These are phyloP conservation scores for Nezara viridula DNA, from an alignment of 2,888 invertebrate species.

Conservation along the genomic window DNA sequence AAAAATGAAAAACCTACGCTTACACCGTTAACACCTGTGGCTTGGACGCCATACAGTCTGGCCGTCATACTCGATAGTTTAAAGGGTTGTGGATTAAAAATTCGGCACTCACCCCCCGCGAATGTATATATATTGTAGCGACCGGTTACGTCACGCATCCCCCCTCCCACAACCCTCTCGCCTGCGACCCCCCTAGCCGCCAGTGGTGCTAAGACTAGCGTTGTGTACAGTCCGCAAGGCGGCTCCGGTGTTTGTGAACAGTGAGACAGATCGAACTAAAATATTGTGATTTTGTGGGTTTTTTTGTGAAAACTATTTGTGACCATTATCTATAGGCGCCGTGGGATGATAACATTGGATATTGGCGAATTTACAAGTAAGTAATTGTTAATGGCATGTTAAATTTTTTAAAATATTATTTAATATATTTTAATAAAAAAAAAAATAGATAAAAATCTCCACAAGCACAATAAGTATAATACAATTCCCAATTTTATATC, in stretches of 20 bases:
- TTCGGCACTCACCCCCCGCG: slow-evolving; percentile 5
- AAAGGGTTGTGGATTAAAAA: not conserved
- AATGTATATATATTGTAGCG: slow-evolving; percentile 17
- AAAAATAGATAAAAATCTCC: no score
- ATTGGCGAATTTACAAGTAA: slow-evolving; percentile 34
- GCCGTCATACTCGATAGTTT: not conserved
- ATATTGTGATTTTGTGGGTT: not conserved
- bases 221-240: not conserved
- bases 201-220: slow-evolving; percentile 37
- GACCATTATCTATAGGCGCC: not conserved
- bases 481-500: not conserved
- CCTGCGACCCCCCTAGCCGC: not conserved
- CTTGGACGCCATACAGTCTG: not conserved
- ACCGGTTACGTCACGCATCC: slow-evolving; percentile 18
- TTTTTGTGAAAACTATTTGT: slow-evolving; percentile 29
- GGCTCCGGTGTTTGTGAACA: not conserved
- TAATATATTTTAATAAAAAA: not conserved
- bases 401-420: not conserved
- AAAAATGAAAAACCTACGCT: not conserved
- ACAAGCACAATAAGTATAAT: not conserved
- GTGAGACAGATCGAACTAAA: not conserved
- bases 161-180: slow-evolving; percentile 8
- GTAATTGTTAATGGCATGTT: not conserved
- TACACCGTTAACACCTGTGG: not conserved
- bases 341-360: slow-evolving; percentile 40